Evolutionary conservation across 2,113 vertebrate species (phyloP).

Genomic region (Leucoraja erinaceus): DNA sequence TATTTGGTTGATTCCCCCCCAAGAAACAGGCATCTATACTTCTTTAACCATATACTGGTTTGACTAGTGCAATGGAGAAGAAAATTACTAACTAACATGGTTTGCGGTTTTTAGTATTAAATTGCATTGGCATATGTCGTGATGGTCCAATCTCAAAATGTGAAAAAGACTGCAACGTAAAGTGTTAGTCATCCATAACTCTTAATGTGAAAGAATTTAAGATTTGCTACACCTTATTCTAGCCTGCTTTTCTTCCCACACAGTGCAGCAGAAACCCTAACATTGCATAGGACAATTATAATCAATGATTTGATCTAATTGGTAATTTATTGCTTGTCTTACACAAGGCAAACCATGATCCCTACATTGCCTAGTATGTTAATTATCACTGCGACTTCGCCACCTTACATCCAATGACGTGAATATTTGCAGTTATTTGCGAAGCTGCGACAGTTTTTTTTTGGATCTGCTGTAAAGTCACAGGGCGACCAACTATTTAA

Average conservation of each 20-base stretch:
- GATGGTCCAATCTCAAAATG: not conserved
- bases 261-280: not conserved
- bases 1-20: not conserved
- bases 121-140: not conserved
- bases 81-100: no score
- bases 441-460: constrained; percentile 31
- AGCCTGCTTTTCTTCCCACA: not conserved
- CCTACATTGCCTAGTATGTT: not conserved
- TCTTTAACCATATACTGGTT: not conserved
- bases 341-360: not conserved
- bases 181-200: not conserved
- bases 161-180: constrained; percentile 6
- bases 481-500: constrained; percentile 16
- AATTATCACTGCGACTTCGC: not conserved
- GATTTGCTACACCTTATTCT: not conserved
- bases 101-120: not conserved
- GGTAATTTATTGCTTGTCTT: not conserved
- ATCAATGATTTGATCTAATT: not conserved
- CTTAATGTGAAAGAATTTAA: not conserved
- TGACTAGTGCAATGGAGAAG: not conserved
- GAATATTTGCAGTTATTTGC: constrained; percentile 18
- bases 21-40: not conserved
- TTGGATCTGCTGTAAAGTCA: constrained; percentile 26
- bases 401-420: not conserved
- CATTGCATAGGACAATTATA: not conserved